A percentile compares a stretch with the other conserved stretches of the same genome.
Conservation (phyloP, 35 echinoderm and acorn worm genomes). For the Apostichopus japonicus region DNA sequence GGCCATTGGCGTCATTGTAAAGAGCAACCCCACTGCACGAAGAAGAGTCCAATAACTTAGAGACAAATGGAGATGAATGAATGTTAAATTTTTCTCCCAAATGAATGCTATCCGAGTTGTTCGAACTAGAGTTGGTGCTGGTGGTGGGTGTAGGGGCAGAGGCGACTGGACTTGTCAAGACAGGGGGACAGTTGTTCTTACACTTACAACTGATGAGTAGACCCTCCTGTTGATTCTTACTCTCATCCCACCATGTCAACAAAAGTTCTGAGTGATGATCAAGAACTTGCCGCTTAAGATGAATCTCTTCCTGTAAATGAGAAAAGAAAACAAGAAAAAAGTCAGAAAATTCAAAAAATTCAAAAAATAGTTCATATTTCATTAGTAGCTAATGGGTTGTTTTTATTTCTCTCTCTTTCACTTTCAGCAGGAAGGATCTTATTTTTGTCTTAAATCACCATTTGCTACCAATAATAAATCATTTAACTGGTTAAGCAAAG, state of each 20-base stretch:
- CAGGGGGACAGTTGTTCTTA: slow-evolving; percentile 18
- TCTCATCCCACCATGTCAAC: slow-evolving; percentile 61
- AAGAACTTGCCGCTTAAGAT: slow-evolving; percentile 42
- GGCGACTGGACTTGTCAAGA: not conserved
- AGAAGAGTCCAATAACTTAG: slow-evolving; percentile 41
- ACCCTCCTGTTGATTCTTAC: slow-evolving; percentile 45
- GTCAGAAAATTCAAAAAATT: no score
- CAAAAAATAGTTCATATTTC: no score
- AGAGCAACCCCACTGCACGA: slow-evolving; percentile 48
- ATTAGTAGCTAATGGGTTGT: no score
- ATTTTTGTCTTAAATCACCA: no score
- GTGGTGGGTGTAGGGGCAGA: not conserved
- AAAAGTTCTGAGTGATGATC: slow-evolving; percentile 38
- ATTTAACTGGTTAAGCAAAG: no score
- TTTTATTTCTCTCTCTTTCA: no score
- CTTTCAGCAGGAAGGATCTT: no score
- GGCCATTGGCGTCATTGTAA: slow-evolving; percentile 34
- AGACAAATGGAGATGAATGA: slow-evolving; percentile 32
- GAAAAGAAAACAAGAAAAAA: not conserved
- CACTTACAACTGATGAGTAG: slow-evolving; percentile 49
- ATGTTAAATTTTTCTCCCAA: slow-evolving; percentile 43
- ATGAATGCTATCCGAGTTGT: slow-evolving; percentile 9
- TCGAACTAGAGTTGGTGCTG: not conserved
- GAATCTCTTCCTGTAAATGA: slow-evolving; percentile 40
- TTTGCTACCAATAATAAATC: no score